A percentile compares a stretch with the other conserved stretches of the same genome.
Conservation (phyloP, 2,888 invertebrate genomes). For the Asteroscopus sphinx region DNA sequence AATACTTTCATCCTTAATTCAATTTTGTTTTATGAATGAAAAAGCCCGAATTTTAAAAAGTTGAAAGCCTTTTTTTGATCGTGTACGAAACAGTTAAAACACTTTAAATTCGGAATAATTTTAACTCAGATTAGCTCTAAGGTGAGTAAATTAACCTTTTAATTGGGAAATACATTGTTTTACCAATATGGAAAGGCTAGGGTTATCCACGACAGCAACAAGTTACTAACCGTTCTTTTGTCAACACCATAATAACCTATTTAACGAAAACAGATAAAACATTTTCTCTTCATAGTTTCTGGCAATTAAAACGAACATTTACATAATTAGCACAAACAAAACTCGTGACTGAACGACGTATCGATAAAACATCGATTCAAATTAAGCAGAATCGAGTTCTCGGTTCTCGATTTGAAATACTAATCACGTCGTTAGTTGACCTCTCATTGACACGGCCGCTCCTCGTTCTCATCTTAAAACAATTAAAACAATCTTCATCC, state of each 20-base stretch:
- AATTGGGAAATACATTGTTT: constrained; percentile 20
- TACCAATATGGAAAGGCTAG: constrained; percentile 18
- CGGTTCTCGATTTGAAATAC: constrained; percentile 63
- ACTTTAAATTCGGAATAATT: constrained; percentile 18
- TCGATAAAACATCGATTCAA: constrained; percentile 58
- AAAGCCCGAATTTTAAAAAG: constrained; percentile 15
- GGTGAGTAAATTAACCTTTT: constrained; percentile 21
- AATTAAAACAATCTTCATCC: constrained; percentile 81
- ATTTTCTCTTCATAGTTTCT: constrained; percentile 49
- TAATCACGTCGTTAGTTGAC: constrained; percentile 74
- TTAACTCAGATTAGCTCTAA: constrained; percentile 28
- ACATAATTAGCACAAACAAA: constrained; percentile 57
- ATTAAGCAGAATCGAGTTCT: constrained; percentile 63
- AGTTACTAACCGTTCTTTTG: constrained; percentile 13
- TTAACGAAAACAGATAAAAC: constrained; percentile 44
- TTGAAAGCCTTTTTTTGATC: constrained; percentile 9
- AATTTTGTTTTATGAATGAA: constrained; percentile 53
- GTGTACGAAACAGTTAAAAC: constrained; percentile 13
- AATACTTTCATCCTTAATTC: constrained; percentile 28
- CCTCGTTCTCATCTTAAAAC: constrained; percentile 70
- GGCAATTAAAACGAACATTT: constrained; percentile 56
- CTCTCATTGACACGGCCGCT: constrained; percentile 77
- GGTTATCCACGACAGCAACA: constrained; percentile 22
- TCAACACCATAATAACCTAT: constrained; percentile 35
- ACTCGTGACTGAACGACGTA: constrained; percentile 47